These are phyloP conservation scores for Drepanosiphum platanoidis DNA, from an alignment of 2,888 invertebrate species.

Conservation along the genomic window DNA sequence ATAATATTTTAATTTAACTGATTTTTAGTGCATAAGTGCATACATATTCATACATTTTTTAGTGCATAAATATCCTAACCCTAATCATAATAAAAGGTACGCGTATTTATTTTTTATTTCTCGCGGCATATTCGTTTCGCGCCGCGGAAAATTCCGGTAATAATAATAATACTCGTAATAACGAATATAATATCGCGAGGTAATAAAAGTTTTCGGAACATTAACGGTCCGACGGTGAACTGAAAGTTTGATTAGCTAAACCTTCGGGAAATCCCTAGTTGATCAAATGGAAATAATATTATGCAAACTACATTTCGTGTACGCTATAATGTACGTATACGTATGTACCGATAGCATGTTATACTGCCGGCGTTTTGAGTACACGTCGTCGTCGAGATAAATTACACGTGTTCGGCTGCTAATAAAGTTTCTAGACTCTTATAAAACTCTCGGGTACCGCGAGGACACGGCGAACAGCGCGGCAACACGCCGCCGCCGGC, in stretches of 20 bases:
- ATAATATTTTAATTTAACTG: no score
- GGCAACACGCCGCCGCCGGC: no score
- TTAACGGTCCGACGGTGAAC: background rate
- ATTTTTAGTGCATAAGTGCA: no score
- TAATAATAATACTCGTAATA: no score
- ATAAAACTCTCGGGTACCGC: background rate
- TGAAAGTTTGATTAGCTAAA: slow-evolving; percentile 42
- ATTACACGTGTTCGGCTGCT: background rate
- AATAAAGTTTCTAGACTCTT: slow-evolving; percentile 11
- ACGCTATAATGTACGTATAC: background rate
- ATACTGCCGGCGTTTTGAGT: background rate
- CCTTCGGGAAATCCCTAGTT: slow-evolving; percentile 4
- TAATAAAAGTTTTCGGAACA: slow-evolving; percentile 32
- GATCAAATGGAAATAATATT: slow-evolving; percentile 40
- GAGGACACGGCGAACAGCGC: no score
- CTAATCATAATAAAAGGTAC: no score
- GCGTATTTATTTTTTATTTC: no score
- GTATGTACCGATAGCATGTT: background rate
- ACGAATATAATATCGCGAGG: background rate
- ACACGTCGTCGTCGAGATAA: background rate
- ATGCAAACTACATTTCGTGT: background rate
- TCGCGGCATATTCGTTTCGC: no score
- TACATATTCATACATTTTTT: no score
- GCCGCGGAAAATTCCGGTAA: no score
- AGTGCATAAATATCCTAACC: no score